Conservation (phyloP, 2,113 vertebrate species). For the Pangasianodon gigas region DNA sequence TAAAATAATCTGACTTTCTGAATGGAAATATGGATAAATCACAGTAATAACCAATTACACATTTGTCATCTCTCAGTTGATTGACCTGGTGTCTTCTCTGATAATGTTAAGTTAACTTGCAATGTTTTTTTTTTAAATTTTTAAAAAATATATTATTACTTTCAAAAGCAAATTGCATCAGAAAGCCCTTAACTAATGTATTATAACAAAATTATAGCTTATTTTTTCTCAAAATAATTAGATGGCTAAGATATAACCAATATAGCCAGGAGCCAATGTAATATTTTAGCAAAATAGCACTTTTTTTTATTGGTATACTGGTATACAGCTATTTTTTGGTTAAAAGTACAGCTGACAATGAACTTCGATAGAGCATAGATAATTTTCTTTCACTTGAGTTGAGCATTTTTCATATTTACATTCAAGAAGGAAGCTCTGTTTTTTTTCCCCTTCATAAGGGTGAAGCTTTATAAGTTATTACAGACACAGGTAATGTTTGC, state of each 20-base stretch:
- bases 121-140: neutral
- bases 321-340: neutral
- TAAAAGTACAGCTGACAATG: neutral
- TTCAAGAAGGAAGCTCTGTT: slow-evolving; percentile 21
- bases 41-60: neutral
- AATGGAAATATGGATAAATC: neutral
- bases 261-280: too few relatives aligned
- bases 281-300: neutral
- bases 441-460: slow-evolving; percentile 23
- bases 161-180: neutral
- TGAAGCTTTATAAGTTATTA: slow-evolving; percentile 48
- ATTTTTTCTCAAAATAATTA: neutral
- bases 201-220: neutral
- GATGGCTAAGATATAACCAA: neutral
- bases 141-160: neutral
- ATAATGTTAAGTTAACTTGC: neutral
- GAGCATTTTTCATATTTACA: slow-evolving; percentile 43
- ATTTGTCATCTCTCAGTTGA: neutral
- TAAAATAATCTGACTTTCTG: neutral
- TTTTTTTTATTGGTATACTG: neutral
- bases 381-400: neutral
- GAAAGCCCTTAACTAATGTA: neutral
- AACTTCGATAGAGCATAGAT: neutral
- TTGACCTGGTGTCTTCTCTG: neutral
- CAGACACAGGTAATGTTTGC: slow-evolving; percentile 49